Evolutionary conservation across 2,888 invertebrate genomes (phyloP).

Genomic region (Trissolcus brochymenae): DNA sequence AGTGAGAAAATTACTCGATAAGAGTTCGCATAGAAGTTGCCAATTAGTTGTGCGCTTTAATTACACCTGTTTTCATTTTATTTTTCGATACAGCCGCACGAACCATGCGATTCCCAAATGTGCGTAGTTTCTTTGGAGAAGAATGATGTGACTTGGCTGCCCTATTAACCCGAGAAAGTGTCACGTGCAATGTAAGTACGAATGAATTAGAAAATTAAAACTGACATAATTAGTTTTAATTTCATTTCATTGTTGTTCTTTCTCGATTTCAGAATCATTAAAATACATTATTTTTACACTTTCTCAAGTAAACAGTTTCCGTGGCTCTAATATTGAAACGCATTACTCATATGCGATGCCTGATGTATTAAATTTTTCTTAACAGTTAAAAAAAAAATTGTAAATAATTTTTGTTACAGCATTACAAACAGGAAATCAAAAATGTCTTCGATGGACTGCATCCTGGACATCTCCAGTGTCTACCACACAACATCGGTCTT

Average conservation of each 20-base stretch:
- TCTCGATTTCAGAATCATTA: slow-evolving; percentile 40
- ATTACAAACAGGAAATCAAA: neutral
- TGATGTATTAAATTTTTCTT: too few species aligned
- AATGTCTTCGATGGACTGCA: slow-evolving; percentile 85
- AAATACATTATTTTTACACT: slow-evolving; percentile 20
- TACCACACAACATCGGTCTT: slow-evolving; percentile 81
- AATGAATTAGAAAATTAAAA: slow-evolving; percentile 27
- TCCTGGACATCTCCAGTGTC: slow-evolving; percentile 90
- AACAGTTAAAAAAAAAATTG: too few species aligned
- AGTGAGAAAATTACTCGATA: neutral
- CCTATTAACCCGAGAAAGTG: slow-evolving; percentile 32
- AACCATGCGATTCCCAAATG: neutral
- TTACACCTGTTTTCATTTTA: slow-evolving; percentile 18
- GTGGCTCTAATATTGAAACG: neutral
- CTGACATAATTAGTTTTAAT: neutral
- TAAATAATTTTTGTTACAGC: neutral
- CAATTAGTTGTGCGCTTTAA: slow-evolving; percentile 25
- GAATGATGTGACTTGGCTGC: slow-evolving; percentile 30
- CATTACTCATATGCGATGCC: too few species aligned
- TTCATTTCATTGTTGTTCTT: slow-evolving; percentile 33
- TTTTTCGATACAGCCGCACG: slow-evolving; percentile 17
- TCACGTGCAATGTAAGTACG: slow-evolving; percentile 30
- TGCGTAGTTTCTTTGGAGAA: slow-evolving; percentile 6
- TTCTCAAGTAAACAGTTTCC: slow-evolving; percentile 20
- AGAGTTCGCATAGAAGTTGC: slow-evolving; percentile 9